Evolutionary conservation across 1,140 invertebrate genomes (phyloP).

Genomic region (Limonius californicus): DNA sequence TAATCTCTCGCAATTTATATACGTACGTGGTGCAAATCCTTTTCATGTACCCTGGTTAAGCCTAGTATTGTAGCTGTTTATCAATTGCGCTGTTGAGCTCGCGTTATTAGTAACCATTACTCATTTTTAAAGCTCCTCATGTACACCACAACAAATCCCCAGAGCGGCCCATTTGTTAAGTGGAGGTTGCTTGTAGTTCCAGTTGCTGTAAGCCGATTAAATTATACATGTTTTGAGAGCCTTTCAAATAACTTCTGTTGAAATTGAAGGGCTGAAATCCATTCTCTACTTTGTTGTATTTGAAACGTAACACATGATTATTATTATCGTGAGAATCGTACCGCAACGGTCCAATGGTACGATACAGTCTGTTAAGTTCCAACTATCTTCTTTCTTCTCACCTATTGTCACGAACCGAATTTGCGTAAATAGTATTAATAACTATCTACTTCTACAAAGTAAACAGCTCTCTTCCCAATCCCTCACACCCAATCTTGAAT

Average conservation of each 20-base stretch:
- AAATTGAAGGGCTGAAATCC: too few relatives aligned
- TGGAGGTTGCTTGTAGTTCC: neutral
- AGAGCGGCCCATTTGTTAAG: neutral
- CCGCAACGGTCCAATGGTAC: too few relatives aligned
- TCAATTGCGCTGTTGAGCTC: slow-evolving; percentile 3
- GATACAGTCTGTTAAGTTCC: too few relatives aligned
- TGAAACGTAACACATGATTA: too few relatives aligned
- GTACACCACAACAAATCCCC: neutral
- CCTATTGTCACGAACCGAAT: too few relatives aligned
- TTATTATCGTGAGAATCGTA: too few relatives aligned
- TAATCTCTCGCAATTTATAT: slow-evolving; percentile 7
- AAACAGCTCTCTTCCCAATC: too few relatives aligned
- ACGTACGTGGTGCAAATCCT: neutral
- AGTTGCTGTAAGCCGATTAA: neutral
- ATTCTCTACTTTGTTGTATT: too few relatives aligned
- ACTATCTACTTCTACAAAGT: too few relatives aligned
- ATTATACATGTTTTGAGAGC: neutral
- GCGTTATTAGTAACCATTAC: slow-evolving; percentile 8
- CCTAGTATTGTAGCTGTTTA: slow-evolving; percentile 1
- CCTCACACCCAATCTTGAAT: too few relatives aligned
- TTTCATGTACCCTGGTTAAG: neutral
- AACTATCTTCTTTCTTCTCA: too few relatives aligned
- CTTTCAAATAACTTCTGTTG: neutral
- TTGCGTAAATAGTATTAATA: too few relatives aligned
- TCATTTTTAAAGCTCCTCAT: neutral